Conservation (phyloP, 2,113 vertebrate species). For the Pluvianellus socialis region DNA sequence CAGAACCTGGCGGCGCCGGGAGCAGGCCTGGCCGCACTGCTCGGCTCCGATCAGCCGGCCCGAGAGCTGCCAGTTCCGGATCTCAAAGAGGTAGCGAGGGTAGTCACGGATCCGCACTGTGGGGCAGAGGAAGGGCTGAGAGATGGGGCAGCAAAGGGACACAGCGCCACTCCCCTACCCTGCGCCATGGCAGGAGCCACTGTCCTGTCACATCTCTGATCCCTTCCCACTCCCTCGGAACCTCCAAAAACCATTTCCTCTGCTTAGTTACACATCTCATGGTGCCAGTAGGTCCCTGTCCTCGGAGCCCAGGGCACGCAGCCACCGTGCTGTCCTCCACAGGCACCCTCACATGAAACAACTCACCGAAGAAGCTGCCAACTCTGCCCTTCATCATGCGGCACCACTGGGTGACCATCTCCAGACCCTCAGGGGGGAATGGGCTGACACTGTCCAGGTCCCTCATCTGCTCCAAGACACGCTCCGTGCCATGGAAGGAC, state of each 20-base stretch:
- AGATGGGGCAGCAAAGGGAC: neutral
- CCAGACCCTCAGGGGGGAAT: conserved; percentile 87
- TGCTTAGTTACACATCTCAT: accelerated
- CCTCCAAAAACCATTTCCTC: neutral
- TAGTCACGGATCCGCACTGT: conserved; percentile 92
- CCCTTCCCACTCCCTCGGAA: neutral
- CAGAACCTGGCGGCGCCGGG: conserved; percentile 83
- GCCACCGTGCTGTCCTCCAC: accelerated
- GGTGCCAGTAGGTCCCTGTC: neutral
- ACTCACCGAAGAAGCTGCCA: conserved; percentile 88
- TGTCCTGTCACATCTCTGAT: neutral
- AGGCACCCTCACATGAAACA: neutral
- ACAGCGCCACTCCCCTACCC: neutral
- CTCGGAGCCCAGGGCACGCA: neutral
- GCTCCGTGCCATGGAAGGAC: conserved; percentile 86
- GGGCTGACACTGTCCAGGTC: conserved; percentile 88
- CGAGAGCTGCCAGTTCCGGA: conserved; percentile 89
- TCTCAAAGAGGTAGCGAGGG: conserved; percentile 96
- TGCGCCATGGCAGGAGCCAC: neutral
- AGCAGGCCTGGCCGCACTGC: conserved; percentile 87
- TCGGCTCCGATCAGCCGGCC: conserved; percentile 91
- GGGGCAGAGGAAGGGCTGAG: neutral
- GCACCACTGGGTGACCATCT: conserved; percentile 92
- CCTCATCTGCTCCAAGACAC: conserved; percentile 85
- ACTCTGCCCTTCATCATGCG: conserved; percentile 89